Base-by-base conservation (phyloP, 2,888 invertebrate genomes). In the Macrophya annulata region DNA sequence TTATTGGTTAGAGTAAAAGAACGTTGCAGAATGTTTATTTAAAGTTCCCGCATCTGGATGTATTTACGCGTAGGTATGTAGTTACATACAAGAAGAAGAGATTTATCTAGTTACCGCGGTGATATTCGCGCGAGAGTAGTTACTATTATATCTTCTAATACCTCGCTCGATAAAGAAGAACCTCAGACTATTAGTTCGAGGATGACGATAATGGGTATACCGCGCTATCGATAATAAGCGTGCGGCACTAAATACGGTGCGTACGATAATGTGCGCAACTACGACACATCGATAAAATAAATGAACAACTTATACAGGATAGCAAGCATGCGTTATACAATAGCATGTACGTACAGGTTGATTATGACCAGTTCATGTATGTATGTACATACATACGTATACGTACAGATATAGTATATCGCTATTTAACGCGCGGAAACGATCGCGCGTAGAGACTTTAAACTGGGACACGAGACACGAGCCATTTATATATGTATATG, bases 1-100 rank as follows among this genome's bases (percentile, higher is more conserved):
- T 77, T 77, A 55, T 51, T 74, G 74, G 48, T 43, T 21, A 74
- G 74, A 74, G 45, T n/a, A 72, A 17, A 72, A 43, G 31, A 51
- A 15, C 77, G 77, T 77, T 77, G 51, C 77, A 77, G 48, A 77
- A 77, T 51, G 77, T 77, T 77, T 77, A 77, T 77, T 77, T 77
- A 77, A 77, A 77, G 77, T 77, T 77, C 55, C 55, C 77, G 77
- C 77, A 55, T 77, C 21, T 74, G 74, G 43, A 43, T 45, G 74
- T n/a, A 9, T 68, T 1, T n/a, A 68, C 17, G 1, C 17, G n/a
- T 37, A 68, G 10, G 45, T 43, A 72, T 15, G 40, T n/a, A 43
- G 21, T 45, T 45, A 12, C n/a, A 12, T 74, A 74, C 43, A 6
- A 68, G 12, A 37, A 37, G 37, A 68, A 68, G 21, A 43, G 31